Evolutionary conservation across 1,140 invertebrate species (phyloP).

Genomic region (Eueides isabella): DNA sequence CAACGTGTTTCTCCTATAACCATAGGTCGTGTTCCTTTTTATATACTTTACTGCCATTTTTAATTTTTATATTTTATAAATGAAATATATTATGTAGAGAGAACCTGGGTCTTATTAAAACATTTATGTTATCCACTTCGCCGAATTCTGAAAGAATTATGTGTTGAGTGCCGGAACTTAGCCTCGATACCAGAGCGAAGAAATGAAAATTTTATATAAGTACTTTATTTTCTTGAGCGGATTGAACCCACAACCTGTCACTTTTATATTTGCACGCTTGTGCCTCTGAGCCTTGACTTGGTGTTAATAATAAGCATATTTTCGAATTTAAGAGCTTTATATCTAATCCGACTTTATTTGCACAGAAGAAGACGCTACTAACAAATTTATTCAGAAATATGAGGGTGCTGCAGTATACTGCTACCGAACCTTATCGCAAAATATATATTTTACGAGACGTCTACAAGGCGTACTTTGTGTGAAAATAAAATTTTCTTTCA

Average conservation of each 20-base stretch:
- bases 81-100: not conserved
- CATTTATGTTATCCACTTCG: too few species aligned
- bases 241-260: too few species aligned
- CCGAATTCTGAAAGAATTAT: too few species aligned
- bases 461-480: slow-evolving; percentile 49
- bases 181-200: too few species aligned
- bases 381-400: not conserved
- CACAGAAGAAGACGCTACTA: not conserved
- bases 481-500: slow-evolving; percentile 59
- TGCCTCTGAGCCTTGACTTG: too few species aligned
- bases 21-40: slow-evolving; percentile 18
- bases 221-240: too few species aligned
- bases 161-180: too few species aligned
- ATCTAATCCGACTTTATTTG: slow-evolving; percentile 6
- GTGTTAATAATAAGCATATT: too few species aligned
- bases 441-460: slow-evolving; percentile 1
- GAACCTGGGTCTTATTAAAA: too few species aligned
- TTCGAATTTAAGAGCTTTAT: too few species aligned
- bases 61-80: not conserved
- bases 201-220: too few species aligned
- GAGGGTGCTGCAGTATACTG: not conserved
- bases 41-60: not conserved
- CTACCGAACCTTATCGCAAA: slow-evolving; percentile 3
- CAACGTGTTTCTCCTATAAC: slow-evolving; percentile 48
- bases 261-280: too few species aligned